Evolutionary conservation across 2,888 invertebrate species (phyloP).

Genomic region (Colletes collaris): DNA sequence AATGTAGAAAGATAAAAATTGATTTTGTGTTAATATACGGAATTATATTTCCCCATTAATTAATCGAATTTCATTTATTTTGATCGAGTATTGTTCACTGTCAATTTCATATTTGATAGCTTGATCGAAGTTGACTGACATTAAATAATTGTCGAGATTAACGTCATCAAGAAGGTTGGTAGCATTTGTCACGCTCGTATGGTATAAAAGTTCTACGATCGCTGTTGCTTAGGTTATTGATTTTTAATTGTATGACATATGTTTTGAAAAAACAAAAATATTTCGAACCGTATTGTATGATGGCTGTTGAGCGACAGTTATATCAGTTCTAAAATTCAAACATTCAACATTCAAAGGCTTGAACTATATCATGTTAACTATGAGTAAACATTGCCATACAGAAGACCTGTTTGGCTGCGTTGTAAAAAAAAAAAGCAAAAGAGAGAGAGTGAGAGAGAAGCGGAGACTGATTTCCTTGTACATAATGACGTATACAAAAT

Average conservation of each 20-base stretch:
- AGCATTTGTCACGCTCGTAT: constrained; percentile 45
- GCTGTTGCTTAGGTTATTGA: constrained; percentile 67
- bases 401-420: no score
- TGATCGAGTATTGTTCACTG: neutral
- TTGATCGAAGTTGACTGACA: constrained; percentile 18
- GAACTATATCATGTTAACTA: no score
- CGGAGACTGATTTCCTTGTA: neutral
- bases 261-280: constrained; percentile 33
- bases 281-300: constrained; percentile 13
- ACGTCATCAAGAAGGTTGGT: constrained; percentile 60
- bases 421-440: neutral
- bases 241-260: constrained; percentile 52
- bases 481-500: neutral
- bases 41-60: neutral
- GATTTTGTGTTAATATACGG: neutral
- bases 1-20: constrained; percentile 6
- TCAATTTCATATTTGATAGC: neutral
- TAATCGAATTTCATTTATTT: neutral
- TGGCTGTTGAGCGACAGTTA: constrained; percentile 20
- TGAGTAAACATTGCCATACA: no score
- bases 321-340: neutral
- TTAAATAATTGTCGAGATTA: constrained; percentile 40
- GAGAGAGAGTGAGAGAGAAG: neutral
- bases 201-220: constrained; percentile 40
- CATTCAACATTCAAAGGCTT: no score